phyloP scores from a whole-genome alignment of 2,113 vertebrate genomes.

The Bungarus multicinctus region DNA sequence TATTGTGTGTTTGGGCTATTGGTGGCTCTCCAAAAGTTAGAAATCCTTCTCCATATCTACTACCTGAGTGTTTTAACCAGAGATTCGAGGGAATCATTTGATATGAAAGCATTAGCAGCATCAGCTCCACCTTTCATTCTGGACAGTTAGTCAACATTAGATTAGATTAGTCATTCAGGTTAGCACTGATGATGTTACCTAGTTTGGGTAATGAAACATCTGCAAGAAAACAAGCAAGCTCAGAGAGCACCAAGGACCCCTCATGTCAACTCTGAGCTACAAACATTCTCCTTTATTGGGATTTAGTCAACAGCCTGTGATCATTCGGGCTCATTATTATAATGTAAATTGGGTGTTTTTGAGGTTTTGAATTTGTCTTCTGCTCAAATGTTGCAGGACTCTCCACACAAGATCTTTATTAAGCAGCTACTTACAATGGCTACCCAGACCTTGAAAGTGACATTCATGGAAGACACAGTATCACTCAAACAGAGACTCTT shows the following conservation, averaged over 20 bases:
- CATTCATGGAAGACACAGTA: neutral
- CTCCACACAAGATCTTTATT: neutral
- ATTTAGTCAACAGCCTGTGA: neutral
- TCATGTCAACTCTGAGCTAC: neutral
- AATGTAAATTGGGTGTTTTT: neutral
- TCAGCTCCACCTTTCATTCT: neutral
- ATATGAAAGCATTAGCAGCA: neutral
- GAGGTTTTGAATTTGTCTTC: neutral
- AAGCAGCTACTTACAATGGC: neutral
- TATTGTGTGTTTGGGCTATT: neutral
- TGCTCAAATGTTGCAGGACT: neutral
- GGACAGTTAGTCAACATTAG: neutral
- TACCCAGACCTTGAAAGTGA: neutral
- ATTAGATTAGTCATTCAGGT: neutral
- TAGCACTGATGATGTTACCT: neutral
- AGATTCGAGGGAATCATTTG: neutral
- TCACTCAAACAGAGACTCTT: neutral
- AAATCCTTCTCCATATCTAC: neutral
- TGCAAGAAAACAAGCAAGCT: neutral
- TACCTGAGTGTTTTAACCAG: neutral
- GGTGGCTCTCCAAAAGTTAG: neutral
- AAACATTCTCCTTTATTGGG: neutral
- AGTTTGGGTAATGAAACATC: neutral
- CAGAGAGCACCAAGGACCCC: neutral
- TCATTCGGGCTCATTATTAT: neutral